A percentile compares a stretch with the other conserved stretches of the same genome.
Conservation (phyloP, 1,140 invertebrate genomes). For the Leptopilina boulardi region DNA sequence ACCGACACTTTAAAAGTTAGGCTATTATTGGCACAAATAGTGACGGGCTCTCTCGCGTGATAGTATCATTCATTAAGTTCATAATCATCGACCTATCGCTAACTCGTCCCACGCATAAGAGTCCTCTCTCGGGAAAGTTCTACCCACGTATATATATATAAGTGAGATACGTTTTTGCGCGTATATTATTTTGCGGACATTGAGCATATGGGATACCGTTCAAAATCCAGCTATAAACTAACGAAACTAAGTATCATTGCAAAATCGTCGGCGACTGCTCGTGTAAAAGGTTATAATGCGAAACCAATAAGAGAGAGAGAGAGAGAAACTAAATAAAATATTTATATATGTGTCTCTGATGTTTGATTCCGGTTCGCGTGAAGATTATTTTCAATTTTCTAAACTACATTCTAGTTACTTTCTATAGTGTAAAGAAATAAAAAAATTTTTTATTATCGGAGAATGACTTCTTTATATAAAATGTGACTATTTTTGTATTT, state of each 20-base stretch:
- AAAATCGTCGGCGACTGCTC: slow-evolving; percentile 47
- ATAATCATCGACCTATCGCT: slow-evolving; percentile 59
- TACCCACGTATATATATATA: no score
- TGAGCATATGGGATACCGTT: slow-evolving; percentile 37
- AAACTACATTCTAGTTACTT: slow-evolving; percentile 24
- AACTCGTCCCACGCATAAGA: slow-evolving; percentile 63
- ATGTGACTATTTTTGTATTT: no score
- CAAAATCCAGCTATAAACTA: slow-evolving; percentile 59
- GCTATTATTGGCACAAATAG: slow-evolving; percentile 48
- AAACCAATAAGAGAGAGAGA: no score
- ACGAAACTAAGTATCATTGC: slow-evolving; percentile 63
- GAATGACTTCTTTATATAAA: no score
- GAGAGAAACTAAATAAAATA: no score
- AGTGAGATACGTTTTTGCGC: slow-evolving; percentile 58
- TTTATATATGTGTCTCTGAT: slow-evolving; percentile 1
- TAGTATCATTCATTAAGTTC: slow-evolving; percentile 61
- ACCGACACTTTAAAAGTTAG: slow-evolving; percentile 11
- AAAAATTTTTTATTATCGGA: neutral
- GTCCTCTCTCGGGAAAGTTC: slow-evolving; percentile 57
- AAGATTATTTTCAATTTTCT: slow-evolving; percentile 18
- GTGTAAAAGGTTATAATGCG: slow-evolving; percentile 54
- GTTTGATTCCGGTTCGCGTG: slow-evolving; percentile 21
- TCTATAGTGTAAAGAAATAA: neutral
- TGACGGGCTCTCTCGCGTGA: slow-evolving; percentile 50
- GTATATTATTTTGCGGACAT: slow-evolving; percentile 59